Evolutionary conservation across 1,140 invertebrate species (phyloP).

Genomic region (Penaeus vannamei): DNA sequence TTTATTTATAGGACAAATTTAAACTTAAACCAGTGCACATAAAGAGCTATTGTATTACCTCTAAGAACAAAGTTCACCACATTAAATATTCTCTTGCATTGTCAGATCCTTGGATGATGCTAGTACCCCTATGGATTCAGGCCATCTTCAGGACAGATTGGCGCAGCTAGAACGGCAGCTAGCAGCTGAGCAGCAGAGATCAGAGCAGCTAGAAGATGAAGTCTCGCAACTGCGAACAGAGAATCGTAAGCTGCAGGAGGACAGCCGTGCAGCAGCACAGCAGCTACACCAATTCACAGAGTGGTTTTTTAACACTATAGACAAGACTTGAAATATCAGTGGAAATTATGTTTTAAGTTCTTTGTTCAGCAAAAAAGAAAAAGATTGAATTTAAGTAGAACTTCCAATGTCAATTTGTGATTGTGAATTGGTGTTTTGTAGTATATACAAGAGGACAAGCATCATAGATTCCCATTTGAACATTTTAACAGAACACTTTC

Average conservation of each 20-base stretch:
- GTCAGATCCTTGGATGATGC: conserved; percentile 16
- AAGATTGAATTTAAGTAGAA: too few relatives aligned
- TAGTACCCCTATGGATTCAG: conserved; percentile 18
- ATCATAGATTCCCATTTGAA: too few relatives aligned
- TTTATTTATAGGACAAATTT: too few relatives aligned
- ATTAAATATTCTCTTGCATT: too few relatives aligned
- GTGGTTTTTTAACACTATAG: conserved; percentile 93
- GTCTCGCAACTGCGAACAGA: conserved; percentile 80
- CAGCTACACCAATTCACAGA: conserved; percentile 92
- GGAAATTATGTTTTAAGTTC: not conserved
- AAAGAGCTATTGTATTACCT: too few relatives aligned
- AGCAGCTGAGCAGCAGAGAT: conserved; percentile 55
- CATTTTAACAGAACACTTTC: too few relatives aligned
- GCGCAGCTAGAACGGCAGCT: conserved; percentile 58
- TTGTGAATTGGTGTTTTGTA: too few relatives aligned
- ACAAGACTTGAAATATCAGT: conserved; percentile 75
- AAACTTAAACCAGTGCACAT: too few relatives aligned
- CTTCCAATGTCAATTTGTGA: too few relatives aligned
- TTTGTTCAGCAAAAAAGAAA: not conserved
- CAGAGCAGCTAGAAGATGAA: conserved; percentile 59
- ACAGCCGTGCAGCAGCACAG: conserved; percentile 88
- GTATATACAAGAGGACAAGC: too few relatives aligned
- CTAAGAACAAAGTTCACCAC: too few relatives aligned
- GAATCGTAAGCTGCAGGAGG: conserved; percentile 88
- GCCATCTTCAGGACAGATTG: conserved; percentile 47